Conservation (phyloP, 2,888 invertebrate species). For the Eupithecia exiguata region DNA sequence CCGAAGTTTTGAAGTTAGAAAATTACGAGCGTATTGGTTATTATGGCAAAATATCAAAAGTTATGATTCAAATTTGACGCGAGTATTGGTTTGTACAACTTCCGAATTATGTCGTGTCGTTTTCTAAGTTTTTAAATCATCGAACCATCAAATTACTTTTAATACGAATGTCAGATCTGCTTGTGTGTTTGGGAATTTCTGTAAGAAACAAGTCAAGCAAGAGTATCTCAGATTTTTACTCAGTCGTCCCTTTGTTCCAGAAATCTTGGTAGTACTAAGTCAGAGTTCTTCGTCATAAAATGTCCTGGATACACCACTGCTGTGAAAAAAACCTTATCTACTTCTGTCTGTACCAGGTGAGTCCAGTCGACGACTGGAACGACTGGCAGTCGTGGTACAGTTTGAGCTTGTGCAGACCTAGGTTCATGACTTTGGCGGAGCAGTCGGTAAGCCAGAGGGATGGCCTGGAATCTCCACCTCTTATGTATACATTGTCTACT, state of each 20-base stretch:
- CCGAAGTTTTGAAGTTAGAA: conserved; percentile 32
- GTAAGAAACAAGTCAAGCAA: not conserved
- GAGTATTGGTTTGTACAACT: conserved; percentile 19
- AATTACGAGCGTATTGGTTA: conserved; percentile 40
- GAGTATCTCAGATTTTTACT: not conserved
- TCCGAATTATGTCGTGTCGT: not conserved
- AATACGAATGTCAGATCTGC: not conserved
- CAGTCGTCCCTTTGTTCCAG: not conserved
- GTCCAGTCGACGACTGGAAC: not conserved
- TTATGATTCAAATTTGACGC: conserved; percentile 26
- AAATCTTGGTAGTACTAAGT: not conserved
- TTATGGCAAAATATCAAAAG: conserved; percentile 33
- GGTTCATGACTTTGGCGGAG: not conserved
- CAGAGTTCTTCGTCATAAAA: not conserved
- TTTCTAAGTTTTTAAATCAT: not conserved
- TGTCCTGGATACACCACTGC: not conserved
- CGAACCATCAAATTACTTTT: not conserved
- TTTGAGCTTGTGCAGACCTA: not conserved
- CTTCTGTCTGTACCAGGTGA: not conserved
- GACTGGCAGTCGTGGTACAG: not conserved
- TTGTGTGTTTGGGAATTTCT: not conserved
- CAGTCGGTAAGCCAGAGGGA: not conserved
- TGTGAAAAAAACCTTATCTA: not conserved
- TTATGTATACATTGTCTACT: not conserved
- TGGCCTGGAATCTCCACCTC: not conserved